Evolutionary conservation across 2,797 vertebrate species (phyloP).

Genomic region (Allobates femoralis): DNA sequence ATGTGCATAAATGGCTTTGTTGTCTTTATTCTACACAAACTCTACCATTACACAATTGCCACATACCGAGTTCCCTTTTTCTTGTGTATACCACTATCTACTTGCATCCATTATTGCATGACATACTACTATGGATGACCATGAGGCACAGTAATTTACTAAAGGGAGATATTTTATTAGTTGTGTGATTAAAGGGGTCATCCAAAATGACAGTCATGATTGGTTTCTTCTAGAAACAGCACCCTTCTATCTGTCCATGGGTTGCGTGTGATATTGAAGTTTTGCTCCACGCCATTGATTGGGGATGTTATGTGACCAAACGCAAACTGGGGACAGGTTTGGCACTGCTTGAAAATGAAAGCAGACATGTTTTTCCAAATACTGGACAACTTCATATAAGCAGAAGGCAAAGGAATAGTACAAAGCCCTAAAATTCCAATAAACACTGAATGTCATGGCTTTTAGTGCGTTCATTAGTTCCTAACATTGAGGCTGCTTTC

Average conservation of each 20-base stretch:
- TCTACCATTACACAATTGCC: background rate
- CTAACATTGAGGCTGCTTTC: background rate
- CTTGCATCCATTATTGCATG: conserved; percentile 9
- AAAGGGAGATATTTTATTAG: background rate
- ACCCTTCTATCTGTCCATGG: too few species aligned
- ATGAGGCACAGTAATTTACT: conserved; percentile 11
- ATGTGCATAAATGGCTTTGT: background rate
- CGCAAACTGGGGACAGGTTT: too few species aligned
- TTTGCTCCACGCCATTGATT: too few species aligned
- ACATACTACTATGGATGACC: conserved; percentile 14
- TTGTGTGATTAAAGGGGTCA: background rate
- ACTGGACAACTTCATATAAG: too few species aligned
- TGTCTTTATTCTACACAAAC: conserved; percentile 4
- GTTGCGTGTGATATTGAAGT: too few species aligned
- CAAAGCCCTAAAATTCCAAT: background rate
- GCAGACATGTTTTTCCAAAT: too few species aligned
- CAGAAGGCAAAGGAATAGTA: background rate
- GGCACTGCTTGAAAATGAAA: too few species aligned
- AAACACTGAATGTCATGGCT: background rate
- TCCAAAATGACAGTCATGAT: too few species aligned
- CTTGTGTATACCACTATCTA: background rate
- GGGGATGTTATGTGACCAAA: too few species aligned
- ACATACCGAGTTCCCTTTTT: conserved; percentile 16
- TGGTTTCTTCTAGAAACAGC: too few species aligned
- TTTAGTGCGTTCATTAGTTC: background rate